Base-by-base conservation (phyloP, 2,888 invertebrate genomes). In the Panzeria rudis region DNA sequence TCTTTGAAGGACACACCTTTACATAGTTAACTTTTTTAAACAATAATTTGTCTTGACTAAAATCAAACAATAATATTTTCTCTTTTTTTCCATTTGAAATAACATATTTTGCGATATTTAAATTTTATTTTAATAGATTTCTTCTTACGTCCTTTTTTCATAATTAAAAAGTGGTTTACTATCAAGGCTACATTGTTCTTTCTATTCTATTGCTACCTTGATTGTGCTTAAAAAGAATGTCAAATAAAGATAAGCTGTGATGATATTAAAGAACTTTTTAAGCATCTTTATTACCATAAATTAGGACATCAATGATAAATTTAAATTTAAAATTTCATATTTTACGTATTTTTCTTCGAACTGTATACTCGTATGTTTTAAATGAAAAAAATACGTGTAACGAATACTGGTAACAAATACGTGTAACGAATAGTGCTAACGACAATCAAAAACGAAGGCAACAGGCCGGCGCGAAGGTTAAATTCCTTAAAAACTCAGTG, bases 1-100 rank as follows among this genome's bases (percentile, higher is more conserved):
- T 62, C 41, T 17, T 50, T 44, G 25, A 77, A 84, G 77, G 80
- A 81, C 77, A 84, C 80, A 68, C 84, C 84, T 81, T 29, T 47
- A 38, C 32, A 20, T 7, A 20, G 5, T 54, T 69, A 44, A 54
- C 17, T 32, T 54, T 54, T 61, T 29, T 29, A 29, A 61, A 6
- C 44, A 25, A 35, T 20, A 23, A 23, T 61, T 75, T 81, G 9
- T 41, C 61, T 62, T 68, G 4, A 29, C 17, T 29, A 29, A 50
- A 59, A 66, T n/a, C 41, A 29, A 32, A 23, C 38, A n/a, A 29
- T 52, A 35, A n/a, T 7, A 9, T 29, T 29, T 29, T 5, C 29
- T 29, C 5, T 66, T 68, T 59, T 41, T 56, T 52, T 62, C 61
- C 8, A 11, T 54, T 54, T 54, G 6, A 6, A 7, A 54, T 1